Conservation (phyloP, 2,113 vertebrate genomes). For the Vidua chalybeata region DNA sequence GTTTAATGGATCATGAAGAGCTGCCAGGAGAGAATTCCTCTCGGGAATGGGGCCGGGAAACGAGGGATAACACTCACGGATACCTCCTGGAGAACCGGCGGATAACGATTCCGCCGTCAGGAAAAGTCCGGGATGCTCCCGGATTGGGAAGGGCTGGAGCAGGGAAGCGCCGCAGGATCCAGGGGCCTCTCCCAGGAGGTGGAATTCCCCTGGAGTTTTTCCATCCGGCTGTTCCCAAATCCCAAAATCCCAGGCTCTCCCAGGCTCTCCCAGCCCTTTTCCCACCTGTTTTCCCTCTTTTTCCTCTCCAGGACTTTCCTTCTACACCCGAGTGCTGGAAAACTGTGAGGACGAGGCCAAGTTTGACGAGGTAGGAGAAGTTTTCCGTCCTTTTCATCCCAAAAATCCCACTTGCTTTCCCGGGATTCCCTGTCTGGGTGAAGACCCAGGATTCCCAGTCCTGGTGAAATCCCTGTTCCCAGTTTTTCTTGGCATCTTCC, state of each 20-base stretch:
- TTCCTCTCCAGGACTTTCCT: background rate
- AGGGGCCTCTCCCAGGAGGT: too few relatives aligned
- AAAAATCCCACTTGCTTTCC: fast-evolving
- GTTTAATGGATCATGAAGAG: background rate
- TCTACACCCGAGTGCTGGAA: background rate
- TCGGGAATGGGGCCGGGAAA: background rate
- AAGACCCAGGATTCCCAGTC: background rate
- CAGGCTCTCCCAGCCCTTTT: background rate
- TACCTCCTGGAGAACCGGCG: fast-evolving
- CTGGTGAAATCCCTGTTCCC: background rate
- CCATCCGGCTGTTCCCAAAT: background rate
- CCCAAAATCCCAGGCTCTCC: background rate
- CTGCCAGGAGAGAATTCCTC: background rate
- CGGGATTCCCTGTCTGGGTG: background rate
- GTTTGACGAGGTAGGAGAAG: background rate
- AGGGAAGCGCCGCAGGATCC: fast-evolving
- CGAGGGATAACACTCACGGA: background rate
- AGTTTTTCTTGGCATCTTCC: fast-evolving
- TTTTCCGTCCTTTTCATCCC: background rate
- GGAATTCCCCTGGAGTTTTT: background rate
- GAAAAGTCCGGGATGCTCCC: background rate
- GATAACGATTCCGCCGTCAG: fast-evolving
- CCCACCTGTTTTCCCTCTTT: background rate
- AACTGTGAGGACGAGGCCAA: background rate
- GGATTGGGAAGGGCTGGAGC: background rate